Conservation (phyloP, 2,888 invertebrate genomes). For the Tridacna crocea region DNA sequence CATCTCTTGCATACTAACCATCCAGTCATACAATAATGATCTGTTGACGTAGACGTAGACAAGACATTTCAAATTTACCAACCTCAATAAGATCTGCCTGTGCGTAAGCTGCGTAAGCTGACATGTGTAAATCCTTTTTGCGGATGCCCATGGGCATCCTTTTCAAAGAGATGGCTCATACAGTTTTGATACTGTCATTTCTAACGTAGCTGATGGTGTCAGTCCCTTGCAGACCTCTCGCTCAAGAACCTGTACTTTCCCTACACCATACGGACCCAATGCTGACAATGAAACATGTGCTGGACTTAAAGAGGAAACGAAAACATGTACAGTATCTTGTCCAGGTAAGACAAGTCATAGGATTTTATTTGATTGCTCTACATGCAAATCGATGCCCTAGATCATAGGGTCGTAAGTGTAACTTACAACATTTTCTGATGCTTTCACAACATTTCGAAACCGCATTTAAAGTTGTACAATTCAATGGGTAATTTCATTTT, state of each 20-base stretch:
- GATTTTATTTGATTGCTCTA: background rate
- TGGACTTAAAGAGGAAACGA: background rate
- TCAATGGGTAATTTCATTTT: background rate
- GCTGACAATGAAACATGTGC: background rate
- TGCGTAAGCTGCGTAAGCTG: no score
- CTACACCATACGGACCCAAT: background rate
- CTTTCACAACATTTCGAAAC: background rate
- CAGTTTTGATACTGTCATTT: no score
- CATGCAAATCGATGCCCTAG: background rate
- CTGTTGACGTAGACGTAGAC: no score
- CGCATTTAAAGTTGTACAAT: background rate
- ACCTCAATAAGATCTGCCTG: no score
- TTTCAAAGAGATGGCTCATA: no score
- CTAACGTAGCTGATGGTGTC: background rate
- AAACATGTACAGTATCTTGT: background rate
- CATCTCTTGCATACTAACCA: no score
- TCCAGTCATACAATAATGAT: no score
- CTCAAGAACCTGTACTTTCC: conserved; percentile 13
- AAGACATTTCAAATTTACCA: no score
- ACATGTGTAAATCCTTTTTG: no score
- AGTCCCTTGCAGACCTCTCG: conserved; percentile 5
- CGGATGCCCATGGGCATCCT: no score
- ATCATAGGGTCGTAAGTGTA: background rate
- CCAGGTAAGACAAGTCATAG: conserved; percentile 21
- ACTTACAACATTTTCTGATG: no score